A percentile compares a stretch with the other conserved stretches of the same genome.
Conservation (phyloP, 2,113 vertebrate species). For the Sorex fumeus region DNA sequence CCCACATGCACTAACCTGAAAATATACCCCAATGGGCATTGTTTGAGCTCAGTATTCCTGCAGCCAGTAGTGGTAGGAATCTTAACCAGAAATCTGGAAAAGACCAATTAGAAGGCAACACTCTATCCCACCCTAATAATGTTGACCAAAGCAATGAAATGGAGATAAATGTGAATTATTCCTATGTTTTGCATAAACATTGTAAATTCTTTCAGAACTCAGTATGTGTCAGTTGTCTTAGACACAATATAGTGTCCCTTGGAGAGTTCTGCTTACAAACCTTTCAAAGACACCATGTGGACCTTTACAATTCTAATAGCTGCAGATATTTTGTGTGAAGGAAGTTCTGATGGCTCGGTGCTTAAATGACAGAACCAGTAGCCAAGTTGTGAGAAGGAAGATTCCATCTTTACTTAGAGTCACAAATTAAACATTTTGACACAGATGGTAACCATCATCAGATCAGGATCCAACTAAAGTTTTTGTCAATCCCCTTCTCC, state of each 20-base stretch:
- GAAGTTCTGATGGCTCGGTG: neutral
- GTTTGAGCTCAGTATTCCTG: constrained; percentile 18
- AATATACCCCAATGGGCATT: constrained; percentile 66
- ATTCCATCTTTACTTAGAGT: neutral
- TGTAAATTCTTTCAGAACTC: constrained; percentile 68
- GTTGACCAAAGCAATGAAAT: constrained; percentile 64
- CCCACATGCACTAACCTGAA: constrained; percentile 66
- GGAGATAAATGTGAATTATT: constrained; percentile 72
- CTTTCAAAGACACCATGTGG: constrained; percentile 39
- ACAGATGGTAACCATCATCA: neutral
- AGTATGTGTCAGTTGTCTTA: constrained; percentile 35
- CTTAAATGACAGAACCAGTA: constrained; percentile 31
- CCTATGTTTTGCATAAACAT: constrained; percentile 66
- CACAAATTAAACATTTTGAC: neutral
- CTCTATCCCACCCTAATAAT: constrained; percentile 32
- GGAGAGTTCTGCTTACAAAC: constrained; percentile 58
- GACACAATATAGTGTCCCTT: neutral
- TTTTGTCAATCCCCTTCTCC: neutral
- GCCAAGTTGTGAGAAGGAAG: neutral
- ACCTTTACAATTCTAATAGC: constrained; percentile 51
- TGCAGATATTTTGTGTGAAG: neutral
- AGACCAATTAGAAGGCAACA: constrained; percentile 63
- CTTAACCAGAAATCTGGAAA: constrained; percentile 71
- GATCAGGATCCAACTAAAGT: neutral
- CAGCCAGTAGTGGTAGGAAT: constrained; percentile 16